Conservation (phyloP, 1,140 invertebrate species). For the Yoshiicerus persimilis region DNA sequence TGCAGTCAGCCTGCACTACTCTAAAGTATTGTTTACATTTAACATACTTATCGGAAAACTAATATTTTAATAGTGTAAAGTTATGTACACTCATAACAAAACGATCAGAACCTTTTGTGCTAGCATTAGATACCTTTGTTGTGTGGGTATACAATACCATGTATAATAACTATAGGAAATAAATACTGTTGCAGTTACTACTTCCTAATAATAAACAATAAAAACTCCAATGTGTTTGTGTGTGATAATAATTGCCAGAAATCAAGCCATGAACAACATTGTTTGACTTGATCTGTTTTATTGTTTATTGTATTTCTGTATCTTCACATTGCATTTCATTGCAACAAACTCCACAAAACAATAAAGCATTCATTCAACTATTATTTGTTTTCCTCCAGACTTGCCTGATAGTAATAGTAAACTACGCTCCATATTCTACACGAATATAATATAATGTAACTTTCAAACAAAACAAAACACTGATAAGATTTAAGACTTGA, state of each 20-base stretch:
- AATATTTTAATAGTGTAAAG: background rate
- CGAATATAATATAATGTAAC: no score
- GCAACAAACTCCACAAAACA: background rate
- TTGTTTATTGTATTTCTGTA: background rate
- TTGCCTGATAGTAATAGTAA: no score
- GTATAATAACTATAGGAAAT: background rate
- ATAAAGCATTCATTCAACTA: background rate
- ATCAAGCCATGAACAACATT: constrained; percentile 8
- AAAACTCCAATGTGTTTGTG: background rate
- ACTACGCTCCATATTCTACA: no score
- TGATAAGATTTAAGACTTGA: background rate
- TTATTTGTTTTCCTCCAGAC: background rate
- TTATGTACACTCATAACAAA: background rate
- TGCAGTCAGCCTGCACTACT: no score
- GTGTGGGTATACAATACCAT: background rate
- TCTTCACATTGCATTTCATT: background rate
- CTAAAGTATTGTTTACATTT: background rate
- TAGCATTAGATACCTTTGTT: background rate
- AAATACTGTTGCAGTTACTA: background rate
- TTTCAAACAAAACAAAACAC: no score
- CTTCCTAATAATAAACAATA: background rate
- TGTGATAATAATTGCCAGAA: background rate
- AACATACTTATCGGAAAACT: background rate
- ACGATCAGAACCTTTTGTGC: background rate
- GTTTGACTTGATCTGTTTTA: constrained; percentile 4